phyloP scores from a whole-genome alignment of 2,888 invertebrate species.

The Drosophila helvetica region DNA sequence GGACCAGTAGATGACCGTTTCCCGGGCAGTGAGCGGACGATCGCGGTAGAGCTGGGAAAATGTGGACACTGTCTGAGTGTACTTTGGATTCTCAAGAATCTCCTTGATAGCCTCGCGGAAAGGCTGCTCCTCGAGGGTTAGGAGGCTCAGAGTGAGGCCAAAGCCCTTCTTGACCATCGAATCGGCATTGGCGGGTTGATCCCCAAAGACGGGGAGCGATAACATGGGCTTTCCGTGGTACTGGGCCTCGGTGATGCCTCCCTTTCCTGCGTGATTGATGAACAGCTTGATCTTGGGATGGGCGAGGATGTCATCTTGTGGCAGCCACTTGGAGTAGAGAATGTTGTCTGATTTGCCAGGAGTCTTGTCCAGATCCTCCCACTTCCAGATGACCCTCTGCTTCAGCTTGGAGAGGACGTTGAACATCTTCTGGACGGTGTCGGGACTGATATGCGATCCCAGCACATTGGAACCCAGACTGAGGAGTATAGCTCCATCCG shows the following conservation, averaged over 20 bases:
- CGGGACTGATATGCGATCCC: slow-evolving; percentile 83
- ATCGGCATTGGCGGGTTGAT: slow-evolving; percentile 75
- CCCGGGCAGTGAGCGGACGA: slow-evolving; percentile 84
- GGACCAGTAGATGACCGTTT: slow-evolving; percentile 86
- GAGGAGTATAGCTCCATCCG: slow-evolving; percentile 83
- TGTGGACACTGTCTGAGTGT: slow-evolving; percentile 76
- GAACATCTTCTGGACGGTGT: slow-evolving; percentile 85
- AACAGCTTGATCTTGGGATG: slow-evolving; percentile 86
- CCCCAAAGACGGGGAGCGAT: slow-evolving; percentile 80
- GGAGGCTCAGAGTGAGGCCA: slow-evolving; percentile 63
- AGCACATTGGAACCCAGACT: slow-evolving; percentile 84
- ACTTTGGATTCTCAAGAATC: slow-evolving; percentile 69
- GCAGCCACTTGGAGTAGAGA: slow-evolving; percentile 86
- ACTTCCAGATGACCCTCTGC: slow-evolving; percentile 88
- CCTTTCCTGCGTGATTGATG: slow-evolving; percentile 88
- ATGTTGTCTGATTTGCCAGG: slow-evolving; percentile 83
- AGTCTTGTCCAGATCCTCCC: slow-evolving; percentile 86
- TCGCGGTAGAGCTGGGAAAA: slow-evolving; percentile 85
- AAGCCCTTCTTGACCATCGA: slow-evolving; percentile 67
- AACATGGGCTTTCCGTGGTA: slow-evolving; percentile 86
- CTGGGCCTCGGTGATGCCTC: slow-evolving; percentile 87
- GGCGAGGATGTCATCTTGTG: slow-evolving; percentile 88
- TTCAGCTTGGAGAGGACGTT: slow-evolving; percentile 86
- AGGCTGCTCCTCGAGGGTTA: slow-evolving; percentile 58
- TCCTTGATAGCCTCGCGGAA: slow-evolving; percentile 62